These are phyloP conservation scores for Pyrocoelia pectoralis DNA, from an alignment of 2,888 invertebrate species.

Conservation along the genomic window DNA sequence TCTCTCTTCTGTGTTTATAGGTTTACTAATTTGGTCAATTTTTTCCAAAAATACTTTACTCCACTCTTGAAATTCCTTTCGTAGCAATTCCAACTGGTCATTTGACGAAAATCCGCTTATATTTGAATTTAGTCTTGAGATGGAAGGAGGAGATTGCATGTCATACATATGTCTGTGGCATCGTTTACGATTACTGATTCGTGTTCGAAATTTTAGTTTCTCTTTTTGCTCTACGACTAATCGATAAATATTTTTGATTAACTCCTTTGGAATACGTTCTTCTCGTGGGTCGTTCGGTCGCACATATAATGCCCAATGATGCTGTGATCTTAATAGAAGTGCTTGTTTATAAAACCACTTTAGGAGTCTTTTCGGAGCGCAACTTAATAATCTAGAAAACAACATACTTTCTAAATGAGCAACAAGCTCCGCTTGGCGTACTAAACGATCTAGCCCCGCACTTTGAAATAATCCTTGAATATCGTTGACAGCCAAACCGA, in stretches of 20 bases:
- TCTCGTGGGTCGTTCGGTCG: slow-evolving; percentile 86
- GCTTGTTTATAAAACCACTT: slow-evolving; percentile 76
- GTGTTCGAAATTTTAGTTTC: slow-evolving; percentile 53
- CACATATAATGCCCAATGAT: slow-evolving; percentile 76
- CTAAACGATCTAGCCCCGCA: slow-evolving; percentile 80
- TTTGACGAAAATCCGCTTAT: slow-evolving; percentile 26
- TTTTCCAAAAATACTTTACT: slow-evolving; percentile 46
- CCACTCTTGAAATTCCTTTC: slow-evolving; percentile 45
- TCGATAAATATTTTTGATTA: slow-evolving; percentile 77
- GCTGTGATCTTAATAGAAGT: slow-evolving; percentile 76
- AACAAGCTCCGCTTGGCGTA: slow-evolving; percentile 82
- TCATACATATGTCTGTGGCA: not conserved
- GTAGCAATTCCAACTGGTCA: slow-evolving; percentile 46
- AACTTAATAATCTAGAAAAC: slow-evolving; percentile 77
- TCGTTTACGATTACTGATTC: slow-evolving; percentile 23
- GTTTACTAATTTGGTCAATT: slow-evolving; percentile 39
- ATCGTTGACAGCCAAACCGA: slow-evolving; percentile 86
- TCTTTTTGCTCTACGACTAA: slow-evolving; percentile 75
- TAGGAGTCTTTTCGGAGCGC: slow-evolving; percentile 68
- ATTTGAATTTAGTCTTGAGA: slow-evolving; percentile 47
- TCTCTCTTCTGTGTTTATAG: slow-evolving; percentile 15
- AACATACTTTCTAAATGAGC: slow-evolving; percentile 84
- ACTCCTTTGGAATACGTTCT: slow-evolving; percentile 77
- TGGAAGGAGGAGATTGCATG: slow-evolving; percentile 33
- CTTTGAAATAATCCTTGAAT: slow-evolving; percentile 83